These are phyloP conservation scores for Enteromius thamalakanensis DNA, from an alignment of 2,797 vertebrate genomes.

Conservation along the genomic window DNA sequence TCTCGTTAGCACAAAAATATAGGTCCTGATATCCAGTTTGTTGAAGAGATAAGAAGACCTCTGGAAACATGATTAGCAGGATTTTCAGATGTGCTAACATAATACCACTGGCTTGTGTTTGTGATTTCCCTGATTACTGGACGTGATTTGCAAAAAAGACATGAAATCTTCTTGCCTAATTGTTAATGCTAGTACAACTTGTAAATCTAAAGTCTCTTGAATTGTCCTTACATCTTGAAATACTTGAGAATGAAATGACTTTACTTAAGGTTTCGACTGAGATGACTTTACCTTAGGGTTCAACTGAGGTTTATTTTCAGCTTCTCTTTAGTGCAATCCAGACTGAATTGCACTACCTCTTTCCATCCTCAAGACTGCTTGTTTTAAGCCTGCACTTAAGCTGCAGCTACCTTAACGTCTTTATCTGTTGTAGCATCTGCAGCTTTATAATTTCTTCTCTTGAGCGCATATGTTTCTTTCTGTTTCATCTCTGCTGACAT, in stretches of 20 bases:
- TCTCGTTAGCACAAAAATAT: too few species aligned
- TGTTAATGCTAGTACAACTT: too few species aligned
- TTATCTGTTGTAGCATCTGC: background rate
- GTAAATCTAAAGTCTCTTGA: background rate
- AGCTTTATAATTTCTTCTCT: conserved; percentile 29
- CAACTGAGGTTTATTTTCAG: background rate
- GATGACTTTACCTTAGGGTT: too few species aligned
- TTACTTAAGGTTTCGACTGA: background rate
- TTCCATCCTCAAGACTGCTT: background rate
- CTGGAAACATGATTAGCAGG: too few species aligned
- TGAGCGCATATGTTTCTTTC: background rate
- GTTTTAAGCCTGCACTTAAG: background rate
- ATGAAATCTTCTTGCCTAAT: too few species aligned
- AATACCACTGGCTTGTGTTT: too few species aligned
- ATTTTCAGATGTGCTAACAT: too few species aligned
- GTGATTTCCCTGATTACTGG: too few species aligned
- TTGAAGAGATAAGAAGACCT: too few species aligned
- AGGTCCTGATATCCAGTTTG: too few species aligned
- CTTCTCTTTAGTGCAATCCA: background rate
- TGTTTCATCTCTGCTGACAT: background rate
- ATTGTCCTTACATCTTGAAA: background rate
- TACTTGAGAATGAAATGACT: background rate
- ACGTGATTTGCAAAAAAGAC: too few species aligned
- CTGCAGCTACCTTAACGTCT: conserved; percentile 34
- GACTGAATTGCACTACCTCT: background rate